Evolutionary conservation across 1,140 invertebrate species (phyloP).

Genomic region (Drosophila murphyi): DNA sequence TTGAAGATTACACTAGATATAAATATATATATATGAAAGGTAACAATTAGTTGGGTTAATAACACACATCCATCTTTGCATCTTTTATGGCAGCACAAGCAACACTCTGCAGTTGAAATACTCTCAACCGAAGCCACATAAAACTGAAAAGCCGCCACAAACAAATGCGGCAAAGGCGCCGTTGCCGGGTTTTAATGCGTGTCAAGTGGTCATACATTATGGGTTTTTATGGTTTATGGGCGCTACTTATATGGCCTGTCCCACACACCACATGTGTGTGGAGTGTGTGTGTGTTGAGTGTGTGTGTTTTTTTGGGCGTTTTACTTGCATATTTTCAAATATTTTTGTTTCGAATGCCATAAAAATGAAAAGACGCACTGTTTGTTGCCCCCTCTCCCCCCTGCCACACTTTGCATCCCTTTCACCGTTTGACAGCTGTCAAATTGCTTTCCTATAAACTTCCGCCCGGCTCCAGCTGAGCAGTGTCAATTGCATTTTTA

Average conservation of each 20-base stretch:
- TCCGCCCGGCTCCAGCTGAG: constrained; percentile 30
- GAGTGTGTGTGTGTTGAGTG: background rate
- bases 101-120: background rate
- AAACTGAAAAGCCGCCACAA: constrained; percentile 9
- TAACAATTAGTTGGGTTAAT: too few species aligned
- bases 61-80: background rate
- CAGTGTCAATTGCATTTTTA: constrained; percentile 71
- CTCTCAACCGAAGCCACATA: background rate
- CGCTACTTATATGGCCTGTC: constrained; percentile 53
- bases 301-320: background rate
- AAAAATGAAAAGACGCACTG: constrained; percentile 8
- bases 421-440: constrained; percentile 45
- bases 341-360: constrained; percentile 40
- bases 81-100: constrained; percentile 1
- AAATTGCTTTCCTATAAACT: constrained; percentile 44
- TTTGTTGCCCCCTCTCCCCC: background rate
- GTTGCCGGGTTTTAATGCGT: constrained; percentile 63
- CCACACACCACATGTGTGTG: constrained; percentile 3
- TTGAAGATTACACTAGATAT: too few species aligned
- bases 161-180: constrained; percentile 24
- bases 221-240: constrained; percentile 72
- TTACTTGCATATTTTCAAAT: constrained; percentile 32
- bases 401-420: background rate
- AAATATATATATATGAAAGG: too few species aligned
- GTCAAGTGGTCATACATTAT: constrained; percentile 78